A percentile compares a stretch with the other conserved stretches of the same genome.
phyloP scores from a whole-genome alignment of 2,113 vertebrate genomes.

The Scatophagus argus region DNA sequence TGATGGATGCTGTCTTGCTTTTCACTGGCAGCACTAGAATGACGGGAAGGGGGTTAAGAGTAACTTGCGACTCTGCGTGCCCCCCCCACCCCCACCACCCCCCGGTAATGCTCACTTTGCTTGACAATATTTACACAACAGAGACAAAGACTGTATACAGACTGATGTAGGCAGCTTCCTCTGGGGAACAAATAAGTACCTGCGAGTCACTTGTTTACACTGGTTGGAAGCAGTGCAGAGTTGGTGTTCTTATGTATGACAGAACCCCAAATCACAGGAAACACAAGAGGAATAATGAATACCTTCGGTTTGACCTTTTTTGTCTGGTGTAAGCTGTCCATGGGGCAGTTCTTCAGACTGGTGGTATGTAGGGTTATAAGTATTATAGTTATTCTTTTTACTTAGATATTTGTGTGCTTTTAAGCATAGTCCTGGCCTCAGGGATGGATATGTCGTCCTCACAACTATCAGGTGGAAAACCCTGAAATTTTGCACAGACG shows the following conservation, averaged over 20 bases:
- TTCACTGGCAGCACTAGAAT: background rate
- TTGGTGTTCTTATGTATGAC: background rate
- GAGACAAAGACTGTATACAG: slow-evolving; percentile 34
- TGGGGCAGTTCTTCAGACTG: background rate
- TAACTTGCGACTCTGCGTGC: background rate
- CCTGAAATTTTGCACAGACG: background rate
- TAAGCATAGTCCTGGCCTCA: too few relatives aligned
- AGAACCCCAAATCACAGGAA: slow-evolving; percentile 1
- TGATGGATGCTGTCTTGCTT: background rate
- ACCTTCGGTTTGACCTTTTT: background rate
- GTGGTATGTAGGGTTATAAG: background rate
- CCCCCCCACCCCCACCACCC: too few relatives aligned
- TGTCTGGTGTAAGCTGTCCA: background rate
- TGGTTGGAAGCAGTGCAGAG: slow-evolving; percentile 17
- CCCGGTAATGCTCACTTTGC: slow-evolving; percentile 31
- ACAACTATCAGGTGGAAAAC: background rate
- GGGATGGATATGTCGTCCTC: too few relatives aligned
- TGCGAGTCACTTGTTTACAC: slow-evolving; percentile 31
- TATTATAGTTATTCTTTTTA: background rate
- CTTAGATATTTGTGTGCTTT: too few relatives aligned
- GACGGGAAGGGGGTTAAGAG: slow-evolving; percentile 5
- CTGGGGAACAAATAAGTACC: slow-evolving; percentile 18
- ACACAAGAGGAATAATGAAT: slow-evolving; percentile 6
- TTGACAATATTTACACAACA: slow-evolving; percentile 60
- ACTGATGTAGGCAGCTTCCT: slow-evolving; percentile 12